Conservation (phyloP, 2,888 invertebrate species). For the Epirrhoe alternata region DNA sequence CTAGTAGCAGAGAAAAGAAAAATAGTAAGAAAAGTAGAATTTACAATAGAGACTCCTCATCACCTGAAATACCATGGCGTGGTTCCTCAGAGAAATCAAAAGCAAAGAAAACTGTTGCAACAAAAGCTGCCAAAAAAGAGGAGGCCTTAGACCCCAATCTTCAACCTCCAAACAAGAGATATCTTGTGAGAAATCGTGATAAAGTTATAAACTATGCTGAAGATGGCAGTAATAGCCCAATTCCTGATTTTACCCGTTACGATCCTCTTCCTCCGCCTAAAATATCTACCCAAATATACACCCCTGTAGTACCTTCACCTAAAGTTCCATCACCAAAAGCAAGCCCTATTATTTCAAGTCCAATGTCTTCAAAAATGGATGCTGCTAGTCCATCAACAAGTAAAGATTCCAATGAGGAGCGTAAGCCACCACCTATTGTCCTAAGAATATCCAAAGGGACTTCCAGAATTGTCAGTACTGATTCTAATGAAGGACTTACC, state of each 20-base stretch:
- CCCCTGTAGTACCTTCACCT: conserved; percentile 53
- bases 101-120: conserved; percentile 72
- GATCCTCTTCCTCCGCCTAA: conserved; percentile 58
- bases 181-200: conserved; percentile 82
- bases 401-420: conserved; percentile 77
- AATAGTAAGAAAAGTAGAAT: conserved; percentile 66
- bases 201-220: conserved; percentile 88
- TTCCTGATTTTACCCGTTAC: conserved; percentile 75
- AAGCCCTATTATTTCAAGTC: conserved; percentile 74
- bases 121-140: conserved; percentile 78
- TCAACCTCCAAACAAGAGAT: conserved; percentile 81
- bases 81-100: conserved; percentile 76
- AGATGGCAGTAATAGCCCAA: conserved; percentile 84
- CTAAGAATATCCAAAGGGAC: conserved; percentile 93
- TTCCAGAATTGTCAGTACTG: conserved; percentile 87
- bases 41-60: conserved; percentile 78
- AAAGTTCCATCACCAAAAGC: conserved; percentile 77
- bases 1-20: conserved; percentile 74
- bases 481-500: conserved; percentile 86
- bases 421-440: conserved; percentile 92
- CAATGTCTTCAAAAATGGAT: conserved; percentile 69
- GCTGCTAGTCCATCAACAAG: conserved; percentile 78
- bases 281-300: conserved; percentile 50
- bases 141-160: conserved; percentile 68
- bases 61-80: conserved; percentile 77